Conservation (phyloP, 2,113 vertebrate species). For the Myxocyprinus asiaticus region DNA sequence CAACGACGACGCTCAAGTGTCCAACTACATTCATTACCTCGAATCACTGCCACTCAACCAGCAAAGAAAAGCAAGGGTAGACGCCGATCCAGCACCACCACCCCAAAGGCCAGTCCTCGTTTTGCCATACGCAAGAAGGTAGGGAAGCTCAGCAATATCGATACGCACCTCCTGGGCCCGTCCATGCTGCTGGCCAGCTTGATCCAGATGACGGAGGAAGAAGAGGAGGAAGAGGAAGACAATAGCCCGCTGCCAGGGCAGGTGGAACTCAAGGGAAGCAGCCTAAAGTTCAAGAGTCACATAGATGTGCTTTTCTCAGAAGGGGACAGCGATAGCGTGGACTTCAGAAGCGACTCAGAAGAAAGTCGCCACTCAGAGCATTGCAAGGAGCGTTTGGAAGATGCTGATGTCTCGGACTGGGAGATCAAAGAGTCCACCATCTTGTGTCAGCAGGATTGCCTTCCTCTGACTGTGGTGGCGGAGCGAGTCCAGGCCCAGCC, state of each 20-base stretch:
- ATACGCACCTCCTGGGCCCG: slow-evolving; percentile 67
- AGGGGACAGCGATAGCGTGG: slow-evolving; percentile 46
- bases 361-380: slow-evolving; percentile 50
- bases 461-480: slow-evolving; percentile 33
- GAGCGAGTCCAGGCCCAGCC: slow-evolving; percentile 37
- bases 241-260: slow-evolving; percentile 37
- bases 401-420: slow-evolving; percentile 51
- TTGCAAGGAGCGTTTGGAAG: slow-evolving; percentile 29
- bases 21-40: slow-evolving; percentile 54
- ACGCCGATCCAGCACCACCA: slow-evolving; percentile 84
- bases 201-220: slow-evolving; percentile 65
- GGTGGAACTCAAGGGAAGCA: slow-evolving; percentile 60
- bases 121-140: slow-evolving; percentile 64
- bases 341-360: slow-evolving; percentile 60
- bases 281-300: slow-evolving; percentile 40
- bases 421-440: slow-evolving; percentile 49
- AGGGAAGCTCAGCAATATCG: slow-evolving; percentile 32
- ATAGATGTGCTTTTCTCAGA: slow-evolving; percentile 63
- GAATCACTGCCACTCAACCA: background rate
- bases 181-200: slow-evolving; percentile 72
- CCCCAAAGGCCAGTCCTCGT: slow-evolving; percentile 80
- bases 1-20: slow-evolving; percentile 77
- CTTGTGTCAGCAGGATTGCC: slow-evolving; percentile 28
- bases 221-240: slow-evolving; percentile 58
- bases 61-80: slow-evolving; percentile 47